phyloP scores from a whole-genome alignment of 2,888 invertebrate genomes.

The Coleophora flavipennella region DNA sequence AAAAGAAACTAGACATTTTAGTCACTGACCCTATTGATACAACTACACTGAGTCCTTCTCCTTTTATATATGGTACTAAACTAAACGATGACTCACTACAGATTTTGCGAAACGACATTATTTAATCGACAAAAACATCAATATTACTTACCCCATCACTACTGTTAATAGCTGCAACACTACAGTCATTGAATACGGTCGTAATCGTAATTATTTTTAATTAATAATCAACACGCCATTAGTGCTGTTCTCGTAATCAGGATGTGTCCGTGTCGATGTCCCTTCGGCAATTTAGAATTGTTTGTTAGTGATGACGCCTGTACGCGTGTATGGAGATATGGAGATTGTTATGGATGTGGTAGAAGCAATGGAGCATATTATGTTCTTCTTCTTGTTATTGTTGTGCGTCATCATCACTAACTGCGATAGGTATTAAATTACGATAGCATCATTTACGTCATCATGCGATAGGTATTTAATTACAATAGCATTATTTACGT shows the following conservation, averaged over 20 bases:
- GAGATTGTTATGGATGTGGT: no score
- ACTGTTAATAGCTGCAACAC: slow-evolving; percentile 67
- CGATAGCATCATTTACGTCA: no score
- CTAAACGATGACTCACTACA: slow-evolving; percentile 2
- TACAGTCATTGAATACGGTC: slow-evolving; percentile 72
- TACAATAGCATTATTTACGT: no score
- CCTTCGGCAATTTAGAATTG: slow-evolving; percentile 46
- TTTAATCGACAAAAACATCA: slow-evolving; percentile 9
- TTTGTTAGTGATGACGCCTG: slow-evolving; percentile 2
- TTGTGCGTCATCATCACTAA: no score
- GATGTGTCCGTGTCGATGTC: slow-evolving; percentile 66
- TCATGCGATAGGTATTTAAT: no score
- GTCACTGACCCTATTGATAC: neutral
- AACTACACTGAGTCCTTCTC: neutral
- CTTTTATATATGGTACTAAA: neutral
- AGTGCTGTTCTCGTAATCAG: slow-evolving; percentile 61
- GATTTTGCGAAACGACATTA: neutral
- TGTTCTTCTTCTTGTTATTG: no score
- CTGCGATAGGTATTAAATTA: no score
- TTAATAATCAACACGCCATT: slow-evolving; percentile 71
- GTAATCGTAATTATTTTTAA: slow-evolving; percentile 73
- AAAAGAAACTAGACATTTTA: no score
- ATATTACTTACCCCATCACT: slow-evolving; percentile 30
- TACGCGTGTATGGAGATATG: no score
- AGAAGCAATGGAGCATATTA: no score